phyloP scores from a whole-genome alignment of 2,113 vertebrate genomes.

The Corvus hawaiiensis region DNA sequence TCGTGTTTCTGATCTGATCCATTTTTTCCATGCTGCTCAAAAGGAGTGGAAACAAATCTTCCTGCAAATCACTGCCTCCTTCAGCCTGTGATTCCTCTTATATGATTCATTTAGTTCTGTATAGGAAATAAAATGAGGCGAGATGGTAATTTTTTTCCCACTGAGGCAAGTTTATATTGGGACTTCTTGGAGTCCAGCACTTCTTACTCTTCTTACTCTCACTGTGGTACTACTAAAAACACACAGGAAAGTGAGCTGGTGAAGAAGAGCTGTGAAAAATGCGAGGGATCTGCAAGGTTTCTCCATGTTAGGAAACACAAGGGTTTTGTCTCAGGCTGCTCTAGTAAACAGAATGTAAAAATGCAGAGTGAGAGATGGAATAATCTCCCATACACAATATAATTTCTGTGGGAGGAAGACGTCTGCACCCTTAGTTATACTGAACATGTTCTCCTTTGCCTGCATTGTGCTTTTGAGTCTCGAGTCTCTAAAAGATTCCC shows the following conservation, averaged over 20 bases:
- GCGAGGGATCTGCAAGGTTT: neutral
- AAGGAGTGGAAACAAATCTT: constrained; percentile 8
- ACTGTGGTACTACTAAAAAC: neutral
- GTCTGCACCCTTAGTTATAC: constrained; percentile 19
- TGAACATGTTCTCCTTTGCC: constrained; percentile 10
- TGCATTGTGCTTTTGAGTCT: constrained; percentile 21
- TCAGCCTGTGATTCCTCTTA: constrained; percentile 3
- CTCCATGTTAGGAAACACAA: constrained; percentile 1
- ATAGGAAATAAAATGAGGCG: neutral
- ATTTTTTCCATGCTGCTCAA: neutral
- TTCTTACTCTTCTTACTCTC: neutral
- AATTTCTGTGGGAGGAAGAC: constrained; percentile 34
- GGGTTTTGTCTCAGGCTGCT: constrained; percentile 26
- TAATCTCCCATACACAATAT: constrained; percentile 18
- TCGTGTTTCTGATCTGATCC: neutral
- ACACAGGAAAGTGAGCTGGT: neutral
- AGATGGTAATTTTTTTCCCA: neutral
- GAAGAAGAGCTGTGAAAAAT: neutral
- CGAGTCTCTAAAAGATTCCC: constrained; percentile 28
- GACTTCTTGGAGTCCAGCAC: neutral
- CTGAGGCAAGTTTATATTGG: neutral
- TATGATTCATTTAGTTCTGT: neutral
- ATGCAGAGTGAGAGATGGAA: constrained; percentile 10
- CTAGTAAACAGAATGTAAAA: constrained; percentile 49
- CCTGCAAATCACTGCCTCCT: neutral